Percentiles rank a stretch among this genome's conserved stretches.
These are phyloP conservation scores for Thaumetopoea pityocampa DNA, from an alignment of 1,140 invertebrate genomes.

Conservation along the genomic window DNA sequence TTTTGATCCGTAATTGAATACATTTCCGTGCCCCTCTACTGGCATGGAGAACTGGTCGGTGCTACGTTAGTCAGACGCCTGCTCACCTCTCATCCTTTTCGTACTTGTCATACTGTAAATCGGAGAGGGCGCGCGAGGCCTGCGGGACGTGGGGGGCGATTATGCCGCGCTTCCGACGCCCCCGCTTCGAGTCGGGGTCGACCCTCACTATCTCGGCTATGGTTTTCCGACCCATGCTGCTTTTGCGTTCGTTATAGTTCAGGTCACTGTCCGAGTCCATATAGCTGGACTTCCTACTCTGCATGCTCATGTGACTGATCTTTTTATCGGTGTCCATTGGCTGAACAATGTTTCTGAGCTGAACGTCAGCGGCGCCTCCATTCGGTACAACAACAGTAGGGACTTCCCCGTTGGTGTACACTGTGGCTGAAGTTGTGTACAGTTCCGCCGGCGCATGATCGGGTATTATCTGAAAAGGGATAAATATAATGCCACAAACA, in stretches of 20 bases:
- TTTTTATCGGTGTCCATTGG: neutral
- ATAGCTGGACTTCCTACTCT: slow-evolving; percentile 44
- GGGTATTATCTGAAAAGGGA: slow-evolving; percentile 32
- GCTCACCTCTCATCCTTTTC: slow-evolving; percentile 62
- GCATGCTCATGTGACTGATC: slow-evolving; percentile 51
- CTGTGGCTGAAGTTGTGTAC: slow-evolving; percentile 9
- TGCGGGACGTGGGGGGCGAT: slow-evolving; percentile 49
- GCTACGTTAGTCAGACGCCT: too few relatives aligned
- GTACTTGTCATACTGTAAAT: slow-evolving; percentile 63
- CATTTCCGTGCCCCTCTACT: too few relatives aligned
- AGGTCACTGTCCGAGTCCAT: slow-evolving; percentile 40
- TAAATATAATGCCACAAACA: too few relatives aligned
- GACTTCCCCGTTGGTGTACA: too few relatives aligned
- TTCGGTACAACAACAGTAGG: too few relatives aligned
- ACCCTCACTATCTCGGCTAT: slow-evolving; percentile 48
- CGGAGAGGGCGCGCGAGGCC: slow-evolving; percentile 34
- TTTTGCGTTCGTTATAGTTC: slow-evolving; percentile 38
- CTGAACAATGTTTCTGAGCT: neutral
- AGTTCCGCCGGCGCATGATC: slow-evolving; percentile 20
- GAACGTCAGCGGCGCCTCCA: too few relatives aligned
- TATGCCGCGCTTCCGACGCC: slow-evolving; percentile 46
- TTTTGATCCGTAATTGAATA: too few relatives aligned
- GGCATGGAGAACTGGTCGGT: too few relatives aligned
- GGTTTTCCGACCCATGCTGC: slow-evolving; percentile 47
- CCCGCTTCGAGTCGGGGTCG: slow-evolving; percentile 34